Base-by-base conservation (phyloP, 2,888 invertebrate species). In the Odontothrips loti region DNA sequence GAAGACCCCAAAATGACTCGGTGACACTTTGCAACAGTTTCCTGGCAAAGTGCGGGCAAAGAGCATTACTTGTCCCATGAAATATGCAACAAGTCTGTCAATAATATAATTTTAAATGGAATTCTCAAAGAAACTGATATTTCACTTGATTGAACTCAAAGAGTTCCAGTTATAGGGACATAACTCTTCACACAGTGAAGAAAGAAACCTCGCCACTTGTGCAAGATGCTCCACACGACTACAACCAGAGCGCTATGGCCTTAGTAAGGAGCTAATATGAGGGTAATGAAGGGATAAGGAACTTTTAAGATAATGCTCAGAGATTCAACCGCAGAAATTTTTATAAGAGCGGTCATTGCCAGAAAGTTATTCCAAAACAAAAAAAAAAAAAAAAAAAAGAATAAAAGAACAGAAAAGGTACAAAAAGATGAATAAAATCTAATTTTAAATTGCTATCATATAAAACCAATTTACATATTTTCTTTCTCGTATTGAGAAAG, bases 341-440 rank as follows among this genome's bases (percentile, higher is more conserved):
- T 8, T 2, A 10, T 27, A 27, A 23, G 12, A 75, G 68, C 68
- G 68, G 68, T 75, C 68, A 75, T 75, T 75, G 68, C 68, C 68
- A 75, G 68, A 75, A 75, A 89, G 82, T 48, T 8, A 79, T 79
- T 27, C 29, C 79, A 79, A 79, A 80, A 80, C 47, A 58, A 58
- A 80, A 20, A n/a, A 27, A n/a, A 17, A n/a, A 15, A 48, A 75
- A 27, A 75, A 75, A 27, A 27, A 27, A 27, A 20, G 23, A 27
- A 27, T 23, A 12, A 27, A 23, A 23, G 68, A 23, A 75, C 12
- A 27, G 27, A 27, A 75, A 75, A 75, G 68, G 68, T 75, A 75
- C 68, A 75, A 75, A 75, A 27, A 75, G 68, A 75, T 23, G 68
- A 75, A 75, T 75, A 75, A 75, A 75, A 75, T 75, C 68, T 75